Conservation (phyloP, 1,140 invertebrate genomes). For the Lordiphosa stackelbergi region DNA sequence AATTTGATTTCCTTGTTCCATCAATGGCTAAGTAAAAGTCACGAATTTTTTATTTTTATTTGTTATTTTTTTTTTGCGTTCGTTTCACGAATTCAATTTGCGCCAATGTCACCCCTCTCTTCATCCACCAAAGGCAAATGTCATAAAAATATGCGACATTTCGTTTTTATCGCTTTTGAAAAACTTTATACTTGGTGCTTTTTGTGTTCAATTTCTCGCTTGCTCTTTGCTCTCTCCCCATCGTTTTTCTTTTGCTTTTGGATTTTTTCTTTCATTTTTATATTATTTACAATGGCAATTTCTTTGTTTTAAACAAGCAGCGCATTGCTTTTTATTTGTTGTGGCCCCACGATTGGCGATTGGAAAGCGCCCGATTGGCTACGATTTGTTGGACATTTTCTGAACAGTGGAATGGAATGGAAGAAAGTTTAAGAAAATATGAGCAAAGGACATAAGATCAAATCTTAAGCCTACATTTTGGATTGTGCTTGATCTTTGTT, state of each 20-base stretch:
- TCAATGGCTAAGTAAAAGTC: slow-evolving; percentile 25
- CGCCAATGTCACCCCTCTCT: slow-evolving; percentile 26
- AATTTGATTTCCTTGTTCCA: slow-evolving; percentile 4
- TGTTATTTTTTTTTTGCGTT: slow-evolving; percentile 16
- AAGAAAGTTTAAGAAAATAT: too few species aligned
- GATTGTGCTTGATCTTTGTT: too few species aligned
- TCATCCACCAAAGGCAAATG: slow-evolving; percentile 47
- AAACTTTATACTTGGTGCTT: slow-evolving; percentile 71
- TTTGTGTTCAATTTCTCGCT: slow-evolving; percentile 31
- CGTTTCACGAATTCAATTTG: slow-evolving; percentile 57
- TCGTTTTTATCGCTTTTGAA: slow-evolving; percentile 77
- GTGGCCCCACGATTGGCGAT: slow-evolving; percentile 59
- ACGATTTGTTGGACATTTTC: slow-evolving; percentile 40
- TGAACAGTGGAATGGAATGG: too few species aligned
- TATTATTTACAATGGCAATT: slow-evolving; percentile 72
- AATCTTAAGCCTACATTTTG: too few species aligned
- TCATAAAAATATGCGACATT: slow-evolving; percentile 77
- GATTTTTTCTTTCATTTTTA: slow-evolving; percentile 34
- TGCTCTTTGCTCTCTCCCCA: slow-evolving; percentile 31
- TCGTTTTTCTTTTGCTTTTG: slow-evolving; percentile 25
- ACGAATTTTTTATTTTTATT: slow-evolving; percentile 26
- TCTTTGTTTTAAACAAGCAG: slow-evolving; percentile 74
- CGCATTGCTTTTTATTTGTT: slow-evolving; percentile 71
- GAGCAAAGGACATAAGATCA: too few species aligned
- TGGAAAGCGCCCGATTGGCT: slow-evolving; percentile 69